These are phyloP conservation scores for Lasius fuliginosus DNA, from an alignment of 2,888 invertebrate genomes.

Conservation along the genomic window DNA sequence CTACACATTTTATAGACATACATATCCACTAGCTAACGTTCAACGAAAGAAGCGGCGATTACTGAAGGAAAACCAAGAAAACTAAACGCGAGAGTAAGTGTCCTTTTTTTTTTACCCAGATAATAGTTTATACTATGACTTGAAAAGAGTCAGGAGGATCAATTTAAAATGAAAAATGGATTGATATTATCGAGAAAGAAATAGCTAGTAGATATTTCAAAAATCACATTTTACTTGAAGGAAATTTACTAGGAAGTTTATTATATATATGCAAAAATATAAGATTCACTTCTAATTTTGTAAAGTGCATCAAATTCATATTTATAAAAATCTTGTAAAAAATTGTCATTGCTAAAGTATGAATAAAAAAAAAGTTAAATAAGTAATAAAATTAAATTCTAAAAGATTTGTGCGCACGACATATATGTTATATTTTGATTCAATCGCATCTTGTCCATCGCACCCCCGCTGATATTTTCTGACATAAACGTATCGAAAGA, in stretches of 20 bases:
- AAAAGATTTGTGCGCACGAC: not conserved
- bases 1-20: constrained; percentile 61
- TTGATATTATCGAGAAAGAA: not conserved
- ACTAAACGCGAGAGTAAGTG: not conserved
- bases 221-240: not conserved
- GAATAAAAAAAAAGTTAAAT: not conserved
- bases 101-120: not conserved
- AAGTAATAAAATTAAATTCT: not conserved
- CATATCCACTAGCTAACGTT: constrained; percentile 62
- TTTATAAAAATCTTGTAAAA: constrained; percentile 2
- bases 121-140: not conserved
- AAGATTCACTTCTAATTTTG: not conserved
- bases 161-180: not conserved
- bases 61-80: constrained; percentile 59
- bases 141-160: not conserved
- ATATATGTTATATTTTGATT: not conserved
- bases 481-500: constrained; percentile 17
- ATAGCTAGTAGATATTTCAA: not conserved
- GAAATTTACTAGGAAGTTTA: not conserved
- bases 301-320: not conserved
- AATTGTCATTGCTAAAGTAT: not conserved
- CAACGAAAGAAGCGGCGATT: constrained; percentile 45
- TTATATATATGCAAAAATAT: too few species aligned
- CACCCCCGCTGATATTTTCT: constrained; percentile 9
- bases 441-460: not conserved